phyloP scores from a whole-genome alignment of 2,888 invertebrate genomes.

The Mongoloraphidia duomilia region DNA sequence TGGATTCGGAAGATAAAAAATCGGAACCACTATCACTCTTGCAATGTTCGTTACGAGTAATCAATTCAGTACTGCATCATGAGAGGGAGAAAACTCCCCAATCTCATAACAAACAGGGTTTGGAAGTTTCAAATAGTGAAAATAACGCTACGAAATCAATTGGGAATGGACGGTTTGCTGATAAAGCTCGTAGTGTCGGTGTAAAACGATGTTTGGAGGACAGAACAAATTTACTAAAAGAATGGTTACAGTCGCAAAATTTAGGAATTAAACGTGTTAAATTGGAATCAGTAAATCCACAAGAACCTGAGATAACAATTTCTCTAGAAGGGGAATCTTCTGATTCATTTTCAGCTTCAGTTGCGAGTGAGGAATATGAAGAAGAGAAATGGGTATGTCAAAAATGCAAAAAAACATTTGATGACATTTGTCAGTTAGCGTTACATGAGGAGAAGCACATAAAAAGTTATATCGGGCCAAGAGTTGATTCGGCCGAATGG shows the following conservation, averaged over 20 bases:
- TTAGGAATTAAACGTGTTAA: constrained; percentile 3
- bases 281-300: constrained; percentile 1
- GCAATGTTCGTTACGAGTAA: not conserved
- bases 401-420: not conserved
- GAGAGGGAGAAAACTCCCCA: not conserved
- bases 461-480: constrained; percentile 1
- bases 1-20: not conserved
- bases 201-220: not conserved
- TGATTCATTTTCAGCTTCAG: no score
- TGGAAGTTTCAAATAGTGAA: no score
- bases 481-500: constrained; percentile 4
- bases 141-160: no score
- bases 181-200: not conserved
- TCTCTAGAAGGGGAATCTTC: not conserved
- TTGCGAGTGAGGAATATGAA: not conserved
- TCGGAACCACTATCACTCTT: constrained; percentile 2
- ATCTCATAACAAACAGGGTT: not conserved
- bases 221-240: not conserved
- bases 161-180: no score
- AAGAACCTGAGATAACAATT: constrained; percentile 1
- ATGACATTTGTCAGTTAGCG: not conserved
- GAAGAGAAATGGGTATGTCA: not conserved
- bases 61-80: not conserved
- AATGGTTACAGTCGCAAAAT: not conserved
- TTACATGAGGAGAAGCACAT: constrained; percentile 4